These are phyloP conservation scores for Phocides pigmalion DNA, from an alignment of 1,140 invertebrate genomes.

Conservation along the genomic window DNA sequence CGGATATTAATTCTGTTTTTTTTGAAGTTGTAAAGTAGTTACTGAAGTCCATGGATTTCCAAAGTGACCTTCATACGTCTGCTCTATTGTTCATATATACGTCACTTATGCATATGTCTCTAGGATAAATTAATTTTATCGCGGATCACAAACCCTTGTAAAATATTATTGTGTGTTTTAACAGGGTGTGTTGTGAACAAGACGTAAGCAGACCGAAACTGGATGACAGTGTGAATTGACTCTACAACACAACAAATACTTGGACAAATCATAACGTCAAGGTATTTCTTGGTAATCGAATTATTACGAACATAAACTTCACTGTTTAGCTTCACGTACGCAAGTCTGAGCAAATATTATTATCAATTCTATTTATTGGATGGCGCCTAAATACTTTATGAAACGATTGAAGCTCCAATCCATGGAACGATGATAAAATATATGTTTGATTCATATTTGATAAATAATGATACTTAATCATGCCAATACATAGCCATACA, in stretches of 20 bases:
- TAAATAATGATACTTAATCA: background rate
- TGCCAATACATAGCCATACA: background rate
- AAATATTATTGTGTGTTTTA: too few species aligned
- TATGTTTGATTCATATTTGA: background rate
- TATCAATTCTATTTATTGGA: constrained; percentile 34
- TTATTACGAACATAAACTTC: constrained; percentile 18
- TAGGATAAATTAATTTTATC: too few species aligned
- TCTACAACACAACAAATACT: background rate
- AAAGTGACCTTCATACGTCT: too few species aligned
- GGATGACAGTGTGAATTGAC: too few species aligned
- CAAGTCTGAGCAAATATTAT: constrained; percentile 31
- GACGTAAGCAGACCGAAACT: too few species aligned
- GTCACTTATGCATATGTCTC: too few species aligned
- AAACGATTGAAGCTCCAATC: background rate
- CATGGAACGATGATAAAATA: background rate
- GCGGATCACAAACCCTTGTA: too few species aligned
- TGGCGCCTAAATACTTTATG: constrained; percentile 31
- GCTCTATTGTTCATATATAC: too few species aligned
- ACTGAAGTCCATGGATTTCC: too few species aligned
- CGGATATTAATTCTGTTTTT: too few species aligned
- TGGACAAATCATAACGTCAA: constrained; percentile 15
- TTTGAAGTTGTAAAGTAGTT: too few species aligned
- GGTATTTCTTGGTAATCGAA: constrained; percentile 22
- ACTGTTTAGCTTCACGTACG: constrained; percentile 19
- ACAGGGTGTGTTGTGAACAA: too few species aligned